phyloP scores from a whole-genome alignment of 2,797 vertebrate species.

The Percopsis omiscomaycus region DNA sequence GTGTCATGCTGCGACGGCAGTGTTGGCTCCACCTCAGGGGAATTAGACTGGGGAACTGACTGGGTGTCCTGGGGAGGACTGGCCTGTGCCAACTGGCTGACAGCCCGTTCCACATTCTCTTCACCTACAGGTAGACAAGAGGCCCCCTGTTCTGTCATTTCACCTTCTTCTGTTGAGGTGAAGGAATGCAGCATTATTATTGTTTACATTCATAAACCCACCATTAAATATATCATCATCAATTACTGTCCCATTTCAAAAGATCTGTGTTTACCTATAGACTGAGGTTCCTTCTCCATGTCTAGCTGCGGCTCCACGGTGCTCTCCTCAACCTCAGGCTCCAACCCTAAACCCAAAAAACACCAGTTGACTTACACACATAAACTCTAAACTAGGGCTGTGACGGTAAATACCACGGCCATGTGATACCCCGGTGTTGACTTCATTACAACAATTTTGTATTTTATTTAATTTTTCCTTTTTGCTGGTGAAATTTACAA shows the following conservation, averaged over 20 bases:
- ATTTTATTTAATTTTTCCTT: too few relatives aligned
- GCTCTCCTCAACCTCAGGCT: slow-evolving; percentile 51
- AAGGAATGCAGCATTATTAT: slow-evolving; percentile 50
- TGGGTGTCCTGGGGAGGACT: slow-evolving; percentile 36
- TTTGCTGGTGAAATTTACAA: too few relatives aligned
- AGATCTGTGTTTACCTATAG: slow-evolving; percentile 62
- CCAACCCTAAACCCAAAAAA: slow-evolving; percentile 41
- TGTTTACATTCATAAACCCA: slow-evolving; percentile 30
- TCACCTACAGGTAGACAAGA: slow-evolving; percentile 59
- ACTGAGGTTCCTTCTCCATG: slow-evolving; percentile 35
- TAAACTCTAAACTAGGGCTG: background rate
- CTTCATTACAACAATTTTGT: too few relatives aligned
- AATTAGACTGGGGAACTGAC: slow-evolving; percentile 41
- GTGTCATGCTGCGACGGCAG: slow-evolving; percentile 34
- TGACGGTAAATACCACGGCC: too few relatives aligned
- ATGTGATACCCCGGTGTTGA: too few relatives aligned
- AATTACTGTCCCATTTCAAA: slow-evolving; percentile 23
- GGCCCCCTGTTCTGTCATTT: slow-evolving; percentile 50
- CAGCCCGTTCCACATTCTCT: slow-evolving; percentile 48
- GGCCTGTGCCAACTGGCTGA: slow-evolving; percentile 44
- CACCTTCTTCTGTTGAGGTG: slow-evolving; percentile 51
- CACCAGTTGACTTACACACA: slow-evolving; percentile 4
- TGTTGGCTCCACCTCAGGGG: slow-evolving; percentile 35
- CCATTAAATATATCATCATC: slow-evolving; percentile 36
- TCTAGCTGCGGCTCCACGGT: slow-evolving; percentile 38